Percentiles rank a stretch among this genome's conserved stretches.
These are phyloP conservation scores for Rhincodon typus DNA, from an alignment of 2,797 vertebrate genomes.

Conservation along the genomic window DNA sequence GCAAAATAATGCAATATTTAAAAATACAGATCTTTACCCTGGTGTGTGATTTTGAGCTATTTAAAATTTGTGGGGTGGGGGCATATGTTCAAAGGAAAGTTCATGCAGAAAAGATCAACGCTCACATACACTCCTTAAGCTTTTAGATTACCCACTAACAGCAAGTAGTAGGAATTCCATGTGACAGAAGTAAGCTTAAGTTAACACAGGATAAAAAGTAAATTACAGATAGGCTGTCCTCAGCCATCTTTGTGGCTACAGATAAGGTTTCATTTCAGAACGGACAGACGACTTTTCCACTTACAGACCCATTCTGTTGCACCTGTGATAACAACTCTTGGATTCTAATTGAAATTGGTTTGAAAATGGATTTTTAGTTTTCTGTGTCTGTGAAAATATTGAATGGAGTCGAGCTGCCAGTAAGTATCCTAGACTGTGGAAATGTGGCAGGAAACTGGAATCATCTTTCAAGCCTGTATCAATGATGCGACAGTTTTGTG, in stretches of 20 bases:
- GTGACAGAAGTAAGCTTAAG: conserved; percentile 99
- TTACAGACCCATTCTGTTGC: conserved; percentile 96
- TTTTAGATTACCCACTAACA: conserved; percentile 86
- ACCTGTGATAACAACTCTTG: conserved; percentile 99
- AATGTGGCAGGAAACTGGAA: conserved; percentile 73
- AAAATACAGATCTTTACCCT: conserved; percentile 35
- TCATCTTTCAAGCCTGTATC: conserved; percentile 93
- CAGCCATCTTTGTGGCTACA: conserved; percentile 93
- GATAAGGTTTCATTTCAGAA: conserved; percentile 99
- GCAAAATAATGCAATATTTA: conserved; percentile 50
- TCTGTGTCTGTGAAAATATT: conserved; percentile 78
- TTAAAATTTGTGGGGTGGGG: conserved; percentile 51
- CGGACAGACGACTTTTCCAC: conserved; percentile 99
- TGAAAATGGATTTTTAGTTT: conserved; percentile 99
- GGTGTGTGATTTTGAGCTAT: conserved; percentile 48
- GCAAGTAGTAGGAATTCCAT: conserved; percentile 90
- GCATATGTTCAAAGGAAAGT: conserved; percentile 48
- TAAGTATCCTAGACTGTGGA: conserved; percentile 65
- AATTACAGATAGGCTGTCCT: conserved; percentile 99
- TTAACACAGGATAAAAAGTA: conserved; percentile 99
- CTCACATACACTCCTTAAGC: conserved; percentile 61
- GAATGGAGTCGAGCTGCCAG: conserved; percentile 72
- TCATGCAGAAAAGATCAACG: conserved; percentile 54
- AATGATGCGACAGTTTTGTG: conserved; percentile 83
- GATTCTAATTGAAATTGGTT: conserved; percentile 99